Evolutionary conservation across 2,888 invertebrate genomes (phyloP).

Genomic region (Herminia tarsipennalis): DNA sequence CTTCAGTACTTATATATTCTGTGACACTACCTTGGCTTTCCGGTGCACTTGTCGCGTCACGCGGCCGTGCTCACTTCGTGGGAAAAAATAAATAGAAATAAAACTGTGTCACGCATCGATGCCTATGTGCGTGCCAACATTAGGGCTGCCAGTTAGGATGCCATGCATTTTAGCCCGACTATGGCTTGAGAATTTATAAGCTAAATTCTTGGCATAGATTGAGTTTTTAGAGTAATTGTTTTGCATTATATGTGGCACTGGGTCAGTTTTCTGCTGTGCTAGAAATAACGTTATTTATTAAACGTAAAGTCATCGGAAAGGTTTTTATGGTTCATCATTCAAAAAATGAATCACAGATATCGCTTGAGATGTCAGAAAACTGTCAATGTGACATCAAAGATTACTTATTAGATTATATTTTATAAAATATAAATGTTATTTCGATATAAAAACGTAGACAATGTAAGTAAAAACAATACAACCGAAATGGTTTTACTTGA

Average conservation of each 20-base stretch:
- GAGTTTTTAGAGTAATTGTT: conserved; percentile 1
- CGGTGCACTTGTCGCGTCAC: conserved; percentile 41
- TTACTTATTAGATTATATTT: no score
- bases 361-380: background rate
- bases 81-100: conserved; percentile 50
- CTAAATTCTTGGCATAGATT: conserved; percentile 40
- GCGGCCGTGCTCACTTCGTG: conserved; percentile 21
- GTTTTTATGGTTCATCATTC: background rate
- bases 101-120: conserved; percentile 54
- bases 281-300: no score
- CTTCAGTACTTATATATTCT: background rate
- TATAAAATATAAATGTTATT: no score
- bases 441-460: no score
- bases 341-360: background rate
- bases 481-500: no score
- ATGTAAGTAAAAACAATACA: no score
- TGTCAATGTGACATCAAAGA: background rate
- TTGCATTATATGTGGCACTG: background rate
- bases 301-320: conserved; percentile 1
- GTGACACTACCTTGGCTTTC: conserved; percentile 38
- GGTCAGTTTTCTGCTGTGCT: background rate
- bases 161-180: background rate
- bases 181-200: conserved; percentile 19
- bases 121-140: conserved; percentile 46
- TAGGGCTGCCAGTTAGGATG: conserved; percentile 24